Conservation (phyloP, 2,888 invertebrate genomes). For the Eupithecia tripunctaria region DNA sequence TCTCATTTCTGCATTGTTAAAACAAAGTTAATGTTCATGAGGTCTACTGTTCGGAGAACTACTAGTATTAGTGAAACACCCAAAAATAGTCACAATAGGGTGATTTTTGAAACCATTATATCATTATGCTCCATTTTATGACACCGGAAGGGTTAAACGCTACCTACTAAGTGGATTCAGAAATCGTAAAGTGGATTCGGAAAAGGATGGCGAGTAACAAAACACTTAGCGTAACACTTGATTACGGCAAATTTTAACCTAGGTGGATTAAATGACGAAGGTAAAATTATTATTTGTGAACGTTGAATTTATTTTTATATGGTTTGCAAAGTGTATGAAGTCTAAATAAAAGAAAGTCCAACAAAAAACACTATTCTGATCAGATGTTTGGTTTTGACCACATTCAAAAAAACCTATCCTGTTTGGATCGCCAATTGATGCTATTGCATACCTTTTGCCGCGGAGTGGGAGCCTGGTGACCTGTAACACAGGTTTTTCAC, state of each 20-base stretch:
- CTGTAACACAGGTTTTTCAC: too few species aligned
- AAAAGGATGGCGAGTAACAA: not conserved
- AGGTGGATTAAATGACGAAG: not conserved
- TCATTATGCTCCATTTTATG: not conserved
- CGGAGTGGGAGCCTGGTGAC: too few species aligned
- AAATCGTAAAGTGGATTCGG: constrained; percentile 1
- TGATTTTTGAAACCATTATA: not conserved
- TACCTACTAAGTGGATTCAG: not conserved
- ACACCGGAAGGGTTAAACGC: not conserved
- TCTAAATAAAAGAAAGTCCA: too few species aligned
- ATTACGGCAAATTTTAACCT: not conserved
- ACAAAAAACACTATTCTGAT: not conserved
- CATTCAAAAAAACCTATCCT: too few species aligned
- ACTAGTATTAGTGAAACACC: too few species aligned
- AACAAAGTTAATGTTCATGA: too few species aligned
- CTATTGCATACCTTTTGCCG: too few species aligned
- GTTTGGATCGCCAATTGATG: too few species aligned
- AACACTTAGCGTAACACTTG: not conserved
- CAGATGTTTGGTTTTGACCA: not conserved
- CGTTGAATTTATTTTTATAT: too few species aligned
- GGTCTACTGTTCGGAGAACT: too few species aligned
- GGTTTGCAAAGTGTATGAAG: too few species aligned
- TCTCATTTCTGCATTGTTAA: too few species aligned
- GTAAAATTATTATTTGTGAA: not conserved
- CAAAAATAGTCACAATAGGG: not conserved